phyloP scores from a whole-genome alignment of 2,113 vertebrate species.

The Spea bombifrons region DNA sequence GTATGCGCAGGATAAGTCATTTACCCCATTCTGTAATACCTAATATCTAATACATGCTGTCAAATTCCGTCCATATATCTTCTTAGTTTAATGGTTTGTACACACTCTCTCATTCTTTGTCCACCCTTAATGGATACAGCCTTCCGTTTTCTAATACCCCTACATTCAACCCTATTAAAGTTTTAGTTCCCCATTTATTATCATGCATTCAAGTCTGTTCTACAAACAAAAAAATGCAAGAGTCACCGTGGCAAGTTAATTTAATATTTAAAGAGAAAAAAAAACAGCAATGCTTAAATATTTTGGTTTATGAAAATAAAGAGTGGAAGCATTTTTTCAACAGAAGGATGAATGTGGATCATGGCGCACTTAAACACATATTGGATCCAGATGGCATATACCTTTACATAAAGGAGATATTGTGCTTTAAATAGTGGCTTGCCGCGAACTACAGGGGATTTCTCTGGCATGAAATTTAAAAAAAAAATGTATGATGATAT shows the following conservation, averaged over 20 bases:
- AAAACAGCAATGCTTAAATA: conserved; percentile 7
- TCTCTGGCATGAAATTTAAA: background rate
- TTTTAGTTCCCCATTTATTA: background rate
- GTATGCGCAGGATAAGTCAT: background rate
- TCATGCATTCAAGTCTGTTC: background rate
- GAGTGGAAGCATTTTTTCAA: background rate
- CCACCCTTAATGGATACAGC: background rate
- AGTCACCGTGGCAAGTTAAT: background rate
- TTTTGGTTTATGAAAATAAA: conserved; percentile 9
- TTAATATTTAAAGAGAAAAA: conserved; percentile 3
- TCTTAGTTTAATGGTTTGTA: background rate
- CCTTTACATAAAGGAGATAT: conserved; percentile 19
- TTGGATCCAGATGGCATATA: conserved; percentile 20
- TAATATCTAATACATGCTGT: background rate
- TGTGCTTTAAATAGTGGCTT: background rate
- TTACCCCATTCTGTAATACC: background rate
- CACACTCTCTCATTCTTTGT: background rate
- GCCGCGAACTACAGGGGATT: background rate
- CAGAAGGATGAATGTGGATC: background rate
- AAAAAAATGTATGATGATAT: background rate
- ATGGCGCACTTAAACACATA: background rate
- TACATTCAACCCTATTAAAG: background rate
- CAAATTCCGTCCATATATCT: background rate
- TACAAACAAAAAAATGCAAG: background rate
- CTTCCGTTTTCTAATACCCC: background rate